Percentiles rank a stretch among this genome's conserved stretches.
Conservation (phyloP, 2,797 vertebrate genomes). For the Enoplosus armatus region DNA sequence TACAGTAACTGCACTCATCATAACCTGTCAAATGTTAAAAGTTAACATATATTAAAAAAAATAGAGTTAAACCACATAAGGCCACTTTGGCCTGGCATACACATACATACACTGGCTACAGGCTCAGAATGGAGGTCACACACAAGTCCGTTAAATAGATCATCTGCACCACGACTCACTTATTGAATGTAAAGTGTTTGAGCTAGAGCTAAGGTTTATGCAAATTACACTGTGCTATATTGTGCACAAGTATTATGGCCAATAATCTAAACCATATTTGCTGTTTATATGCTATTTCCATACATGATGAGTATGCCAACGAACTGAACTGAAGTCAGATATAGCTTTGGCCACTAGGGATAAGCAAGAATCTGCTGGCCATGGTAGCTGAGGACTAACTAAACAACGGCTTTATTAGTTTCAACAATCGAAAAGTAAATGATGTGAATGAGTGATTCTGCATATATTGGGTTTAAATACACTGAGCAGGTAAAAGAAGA, state of each 20-base stretch:
- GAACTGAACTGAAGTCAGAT: background rate
- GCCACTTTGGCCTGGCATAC: too few relatives aligned
- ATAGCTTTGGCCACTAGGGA: background rate
- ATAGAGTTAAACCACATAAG: background rate
- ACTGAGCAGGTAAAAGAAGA: background rate
- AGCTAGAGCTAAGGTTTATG: background rate
- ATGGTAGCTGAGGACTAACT: background rate
- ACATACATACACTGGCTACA: too few relatives aligned
- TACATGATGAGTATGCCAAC: background rate
- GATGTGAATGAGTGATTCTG: background rate
- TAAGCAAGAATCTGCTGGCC: background rate
- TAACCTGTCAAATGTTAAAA: background rate
- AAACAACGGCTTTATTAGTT: background rate
- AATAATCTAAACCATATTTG: background rate
- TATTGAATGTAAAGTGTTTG: background rate
- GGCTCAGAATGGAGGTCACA: background rate
- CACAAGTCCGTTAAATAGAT: background rate
- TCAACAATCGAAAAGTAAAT: background rate
- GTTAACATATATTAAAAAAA: background rate
- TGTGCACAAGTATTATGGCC: background rate
- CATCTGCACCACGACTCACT: background rate
- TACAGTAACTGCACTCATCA: conserved; percentile 1
- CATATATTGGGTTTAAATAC: background rate
- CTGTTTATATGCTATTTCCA: background rate
- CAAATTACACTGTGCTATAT: too few relatives aligned